These are phyloP conservation scores for Phenganax subtilis DNA, from an alignment of 92 coral and sea anemone genomes.

Conservation along the genomic window DNA sequence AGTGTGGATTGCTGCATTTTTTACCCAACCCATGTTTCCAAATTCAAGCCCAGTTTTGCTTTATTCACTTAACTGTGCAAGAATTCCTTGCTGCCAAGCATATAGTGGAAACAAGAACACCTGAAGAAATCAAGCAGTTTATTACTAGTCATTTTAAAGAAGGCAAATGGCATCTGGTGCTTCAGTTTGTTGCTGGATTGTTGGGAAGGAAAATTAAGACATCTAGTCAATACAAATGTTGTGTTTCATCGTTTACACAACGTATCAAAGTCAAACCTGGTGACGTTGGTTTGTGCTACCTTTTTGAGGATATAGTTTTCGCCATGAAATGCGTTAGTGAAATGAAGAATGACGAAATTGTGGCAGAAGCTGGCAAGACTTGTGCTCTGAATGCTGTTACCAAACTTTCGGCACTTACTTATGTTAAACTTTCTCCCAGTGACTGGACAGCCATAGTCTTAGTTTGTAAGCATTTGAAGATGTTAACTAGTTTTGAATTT, in stretches of 20 bases:
- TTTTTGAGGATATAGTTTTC: neutral
- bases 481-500: conserved; percentile 9
- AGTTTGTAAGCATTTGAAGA: neutral
- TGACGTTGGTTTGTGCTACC: neutral
- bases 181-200: too few species aligned
- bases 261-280: neutral
- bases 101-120: neutral
- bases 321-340: conserved; percentile 5
- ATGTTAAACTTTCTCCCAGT: neutral
- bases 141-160: neutral
- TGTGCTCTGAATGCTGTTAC: neutral
- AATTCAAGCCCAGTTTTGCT: too few species aligned
- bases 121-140: neutral
- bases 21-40: neutral
- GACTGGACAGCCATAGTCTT: conserved; percentile 9
- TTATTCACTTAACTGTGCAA: too few species aligned
- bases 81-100: conserved; percentile 29
- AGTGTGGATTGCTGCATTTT: neutral
- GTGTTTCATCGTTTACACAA: neutral
- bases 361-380: neutral
- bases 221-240: neutral
- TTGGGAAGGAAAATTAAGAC: neutral
- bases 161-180: conserved; percentile 5
- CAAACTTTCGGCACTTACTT: neutral
- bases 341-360: neutral